phyloP scores from a whole-genome alignment of 2,113 vertebrate species.

The Serilophus lunatus region DNA sequence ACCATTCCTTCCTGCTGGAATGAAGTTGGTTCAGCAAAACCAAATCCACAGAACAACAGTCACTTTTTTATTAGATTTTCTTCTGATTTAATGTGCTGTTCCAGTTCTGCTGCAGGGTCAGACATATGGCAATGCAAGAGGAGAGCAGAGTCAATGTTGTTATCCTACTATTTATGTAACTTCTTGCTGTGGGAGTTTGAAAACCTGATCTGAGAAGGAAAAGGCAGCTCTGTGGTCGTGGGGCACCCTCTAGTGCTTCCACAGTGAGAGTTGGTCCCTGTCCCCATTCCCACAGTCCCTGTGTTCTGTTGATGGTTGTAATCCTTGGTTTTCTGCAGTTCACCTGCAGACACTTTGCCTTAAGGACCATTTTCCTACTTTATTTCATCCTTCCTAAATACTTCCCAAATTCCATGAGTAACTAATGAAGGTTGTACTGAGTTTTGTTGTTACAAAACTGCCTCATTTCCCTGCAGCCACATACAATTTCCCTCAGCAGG shows the following conservation, averaged over 20 bases:
- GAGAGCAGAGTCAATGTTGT: not conserved
- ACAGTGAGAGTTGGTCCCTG: not conserved
- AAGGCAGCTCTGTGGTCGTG: not conserved
- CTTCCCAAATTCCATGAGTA: not conserved
- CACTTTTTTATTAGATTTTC: not conserved
- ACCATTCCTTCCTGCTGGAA: not conserved
- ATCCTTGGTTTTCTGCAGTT: not conserved
- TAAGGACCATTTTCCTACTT: not conserved
- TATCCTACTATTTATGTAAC: not conserved
- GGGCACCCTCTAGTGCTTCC: conserved; percentile 52
- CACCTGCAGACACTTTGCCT: not conserved
- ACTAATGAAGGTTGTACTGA: not conserved
- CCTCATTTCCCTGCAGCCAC: not conserved
- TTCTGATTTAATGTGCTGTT: not conserved
- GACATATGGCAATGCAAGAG: not conserved
- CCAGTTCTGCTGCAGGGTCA: not conserved
- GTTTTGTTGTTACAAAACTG: not conserved
- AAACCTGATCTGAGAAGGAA: not conserved
- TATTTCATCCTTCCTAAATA: not conserved
- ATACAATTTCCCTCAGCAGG: not conserved
- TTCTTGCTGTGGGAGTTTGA: not conserved
- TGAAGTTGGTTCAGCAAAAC: not conserved
- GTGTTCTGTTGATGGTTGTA: not conserved
- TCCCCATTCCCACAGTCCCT: not conserved
- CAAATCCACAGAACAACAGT: not conserved